Percentiles rank a stretch among this genome's conserved stretches.
Evolutionary conservation across 1,140 invertebrate species (phyloP).

Genomic region (Ceratosolen solmsi): DNA sequence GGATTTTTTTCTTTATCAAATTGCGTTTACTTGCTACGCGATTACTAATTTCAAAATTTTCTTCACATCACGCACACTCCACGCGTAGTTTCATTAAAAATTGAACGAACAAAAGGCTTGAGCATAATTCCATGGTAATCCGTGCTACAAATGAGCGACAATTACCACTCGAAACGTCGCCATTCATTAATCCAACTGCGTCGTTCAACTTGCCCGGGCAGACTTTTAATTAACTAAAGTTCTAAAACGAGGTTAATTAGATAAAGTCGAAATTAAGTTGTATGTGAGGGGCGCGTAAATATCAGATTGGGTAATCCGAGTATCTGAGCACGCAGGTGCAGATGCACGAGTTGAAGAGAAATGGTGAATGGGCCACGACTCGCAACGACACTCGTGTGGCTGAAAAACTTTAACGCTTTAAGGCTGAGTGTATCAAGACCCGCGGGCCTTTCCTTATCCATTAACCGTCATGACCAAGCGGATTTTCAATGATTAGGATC

Average conservation of each 20-base stretch:
- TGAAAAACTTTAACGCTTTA: not conserved
- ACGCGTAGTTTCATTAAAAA: not conserved
- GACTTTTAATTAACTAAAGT: not conserved
- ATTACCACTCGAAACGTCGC: not conserved
- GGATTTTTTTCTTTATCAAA: too few species aligned
- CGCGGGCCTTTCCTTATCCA: constrained; percentile 52
- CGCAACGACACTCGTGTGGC: constrained; percentile 43
- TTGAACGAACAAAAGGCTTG: not conserved
- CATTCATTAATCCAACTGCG: not conserved
- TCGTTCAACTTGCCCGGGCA: constrained; percentile 34
- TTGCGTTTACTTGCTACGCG: not conserved
- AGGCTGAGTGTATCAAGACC: constrained; percentile 39
- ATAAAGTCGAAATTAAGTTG: too few species aligned
- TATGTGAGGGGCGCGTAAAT: too few species aligned
- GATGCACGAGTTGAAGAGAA: too few species aligned
- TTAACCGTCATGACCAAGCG: constrained; percentile 64
- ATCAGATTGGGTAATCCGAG: too few species aligned
- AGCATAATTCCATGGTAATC: not conserved
- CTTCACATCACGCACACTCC: not conserved
- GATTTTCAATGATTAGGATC: constrained; percentile 54
- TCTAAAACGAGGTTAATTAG: too few species aligned
- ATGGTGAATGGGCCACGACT: too few species aligned
- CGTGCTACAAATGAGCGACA: not conserved
- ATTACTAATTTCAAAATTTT: not conserved
- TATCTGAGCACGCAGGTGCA: too few species aligned